phyloP scores from a whole-genome alignment of 1,140 invertebrate genomes.

The Coenobita brevimanus region DNA sequence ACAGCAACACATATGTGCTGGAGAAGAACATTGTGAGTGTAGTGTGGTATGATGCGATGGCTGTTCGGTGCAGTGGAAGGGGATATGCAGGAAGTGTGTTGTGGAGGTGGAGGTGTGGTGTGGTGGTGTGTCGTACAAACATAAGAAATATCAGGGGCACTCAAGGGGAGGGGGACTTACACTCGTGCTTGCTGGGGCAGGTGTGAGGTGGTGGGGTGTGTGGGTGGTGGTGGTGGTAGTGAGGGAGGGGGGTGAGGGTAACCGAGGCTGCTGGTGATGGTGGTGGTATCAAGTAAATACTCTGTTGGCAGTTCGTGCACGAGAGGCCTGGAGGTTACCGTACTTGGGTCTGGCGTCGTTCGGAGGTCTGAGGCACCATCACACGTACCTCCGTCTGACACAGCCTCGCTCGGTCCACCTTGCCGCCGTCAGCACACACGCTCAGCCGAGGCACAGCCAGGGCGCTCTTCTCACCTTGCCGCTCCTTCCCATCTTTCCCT shows the following conservation, averaged over 20 bases:
- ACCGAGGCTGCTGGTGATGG: background rate
- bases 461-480: conserved; percentile 77
- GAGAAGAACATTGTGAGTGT: background rate
- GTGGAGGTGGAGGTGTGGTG: background rate
- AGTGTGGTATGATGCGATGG: background rate
- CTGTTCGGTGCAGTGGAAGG: too few species aligned
- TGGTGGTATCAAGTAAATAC: background rate
- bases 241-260: background rate
- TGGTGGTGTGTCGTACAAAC: too few species aligned
- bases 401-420: conserved; percentile 91
- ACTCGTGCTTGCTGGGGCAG: conserved; percentile 4
- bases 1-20: too few species aligned
- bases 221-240: conserved; percentile 1
- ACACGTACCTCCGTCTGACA: conserved; percentile 88
- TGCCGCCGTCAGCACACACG: conserved; percentile 93
- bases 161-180: background rate
- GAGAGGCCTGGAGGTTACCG: conserved; percentile 36
- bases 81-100: background rate
- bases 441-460: conserved; percentile 86
- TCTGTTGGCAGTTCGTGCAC: conserved; percentile 34
- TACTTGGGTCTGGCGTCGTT: conserved; percentile 66
- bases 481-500: conserved; percentile 83
- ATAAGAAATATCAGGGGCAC: background rate
- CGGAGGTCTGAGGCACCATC: conserved; percentile 57
- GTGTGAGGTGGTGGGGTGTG: background rate